Percentiles rank a stretch among this genome's conserved stretches.
Conservation (phyloP, 1,140 invertebrate genomes). For the Brevipalpus yothersi region DNA sequence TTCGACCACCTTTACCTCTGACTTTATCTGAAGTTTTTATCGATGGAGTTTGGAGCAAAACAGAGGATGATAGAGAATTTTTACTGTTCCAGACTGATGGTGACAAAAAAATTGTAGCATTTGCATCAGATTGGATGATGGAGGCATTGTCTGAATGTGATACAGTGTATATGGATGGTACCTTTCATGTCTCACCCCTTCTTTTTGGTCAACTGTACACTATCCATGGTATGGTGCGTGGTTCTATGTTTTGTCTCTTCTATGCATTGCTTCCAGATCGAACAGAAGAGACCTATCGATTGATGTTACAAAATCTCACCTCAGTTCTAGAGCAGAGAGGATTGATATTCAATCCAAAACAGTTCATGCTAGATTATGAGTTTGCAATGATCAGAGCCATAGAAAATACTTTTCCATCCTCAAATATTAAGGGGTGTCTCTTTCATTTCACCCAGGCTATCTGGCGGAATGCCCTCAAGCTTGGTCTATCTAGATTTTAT, state of each 20-base stretch:
- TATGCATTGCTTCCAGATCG: not conserved
- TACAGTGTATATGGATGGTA: not conserved
- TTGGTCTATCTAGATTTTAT: not conserved
- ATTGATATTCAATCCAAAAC: not conserved
- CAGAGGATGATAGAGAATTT: not conserved
- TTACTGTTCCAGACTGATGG: not conserved
- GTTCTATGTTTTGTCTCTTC: not conserved
- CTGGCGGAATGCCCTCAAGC: not conserved
- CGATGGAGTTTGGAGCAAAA: not conserved
- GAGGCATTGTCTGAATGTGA: not conserved
- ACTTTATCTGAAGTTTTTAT: not conserved
- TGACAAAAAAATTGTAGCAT: not conserved
- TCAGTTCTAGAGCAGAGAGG: not conserved
- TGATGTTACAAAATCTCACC: not conserved
- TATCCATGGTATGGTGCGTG: not conserved
- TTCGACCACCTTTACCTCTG: not conserved
- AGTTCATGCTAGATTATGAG: not conserved
- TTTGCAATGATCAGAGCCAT: not conserved
- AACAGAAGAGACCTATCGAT: not conserved
- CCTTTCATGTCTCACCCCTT: not conserved
- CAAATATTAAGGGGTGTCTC: not conserved
- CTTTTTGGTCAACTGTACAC: not conserved
- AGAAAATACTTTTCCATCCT: not conserved
- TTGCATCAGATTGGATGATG: not conserved
- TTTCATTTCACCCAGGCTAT: not conserved